Base-by-base conservation (phyloP, 2,888 invertebrate species). In the Amblyjoppa proteus region DNA sequence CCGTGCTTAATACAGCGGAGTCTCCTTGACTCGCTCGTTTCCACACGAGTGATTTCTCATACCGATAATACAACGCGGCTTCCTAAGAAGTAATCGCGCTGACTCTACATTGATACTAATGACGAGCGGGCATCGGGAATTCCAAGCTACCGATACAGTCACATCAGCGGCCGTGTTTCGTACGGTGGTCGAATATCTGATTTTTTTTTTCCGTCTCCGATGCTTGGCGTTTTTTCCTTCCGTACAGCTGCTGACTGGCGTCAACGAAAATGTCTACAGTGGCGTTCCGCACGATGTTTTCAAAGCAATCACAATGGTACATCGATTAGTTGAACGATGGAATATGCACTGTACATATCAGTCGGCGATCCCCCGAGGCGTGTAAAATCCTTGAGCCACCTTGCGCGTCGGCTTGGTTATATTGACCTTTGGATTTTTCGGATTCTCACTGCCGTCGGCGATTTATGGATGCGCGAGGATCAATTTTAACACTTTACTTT, bases 1-100 rank as follows among this genome's bases (percentile, higher is more conserved):
- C 13, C 13, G 45, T 13, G 3, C 45, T 13, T 2, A 56, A 9
- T 56, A 3, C 56, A 3, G 56, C 56, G 9, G 6, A 31, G 16
- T 13, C 5, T 64, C 61, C 31, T 64, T 6, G 34, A 11, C 7
- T 20, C 51, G 45, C 70, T 70, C 25, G 16, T 70, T 34, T 70
- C 53, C 70, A 11, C 34, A 11, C n/a, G 70, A 70, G 51, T 49
- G 70, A 69, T 69, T 70, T 51, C 70, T 70, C 45, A 49, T 16
- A 70, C 25, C 51, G n/a, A 70, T 31, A 49, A n/a, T 45, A 51
- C 7, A 51, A 70, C 53, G 1, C 16, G 4, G n/a, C 7, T n/a
- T 68, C 41, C 34, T 45, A n/a, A 31, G 49, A 61, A 61, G 45
- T 64, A 49, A 79, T 34, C 66, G 64, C 34, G 66, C 49, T 56